Conservation (phyloP, 1,140 invertebrate species). For the Charaxes varanes region DNA sequence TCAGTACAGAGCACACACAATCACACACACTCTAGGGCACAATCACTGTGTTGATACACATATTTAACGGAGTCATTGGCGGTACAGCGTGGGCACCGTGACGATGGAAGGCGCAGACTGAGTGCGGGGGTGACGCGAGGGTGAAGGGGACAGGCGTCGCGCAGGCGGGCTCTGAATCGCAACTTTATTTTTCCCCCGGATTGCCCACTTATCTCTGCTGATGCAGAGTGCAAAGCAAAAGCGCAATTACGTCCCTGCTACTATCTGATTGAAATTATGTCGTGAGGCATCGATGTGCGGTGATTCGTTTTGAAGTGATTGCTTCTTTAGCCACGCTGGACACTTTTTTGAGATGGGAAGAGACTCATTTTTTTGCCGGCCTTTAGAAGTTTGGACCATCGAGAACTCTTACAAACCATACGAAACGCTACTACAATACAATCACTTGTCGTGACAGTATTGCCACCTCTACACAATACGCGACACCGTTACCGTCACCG, state of each 20-base stretch:
- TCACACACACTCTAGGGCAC: conserved; percentile 23
- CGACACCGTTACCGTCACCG: too few relatives aligned
- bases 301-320: too few relatives aligned
- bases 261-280: conserved; percentile 16
- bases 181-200: conserved; percentile 56
- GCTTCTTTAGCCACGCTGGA: too few relatives aligned
- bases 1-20: conserved; percentile 19
- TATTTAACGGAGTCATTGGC: conserved; percentile 20
- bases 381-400: too few relatives aligned
- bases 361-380: too few relatives aligned
- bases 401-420: too few relatives aligned
- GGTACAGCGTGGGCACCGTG: conserved; percentile 17
- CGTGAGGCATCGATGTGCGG: too few relatives aligned
- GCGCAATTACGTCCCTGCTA: conserved; percentile 38
- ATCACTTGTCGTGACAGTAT: too few relatives aligned
- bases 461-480: too few relatives aligned
- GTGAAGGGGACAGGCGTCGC: conserved; percentile 31
- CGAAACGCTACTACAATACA: too few relatives aligned
- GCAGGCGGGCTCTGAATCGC: conserved; percentile 35
- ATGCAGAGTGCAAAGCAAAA: conserved; percentile 45
- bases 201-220: conserved; percentile 54
- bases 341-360: too few relatives aligned
- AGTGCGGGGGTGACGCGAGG: conserved; percentile 21
- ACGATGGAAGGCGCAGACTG: conserved; percentile 36
- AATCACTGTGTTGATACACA: conserved; percentile 19